A percentile compares a stretch with the other conserved stretches of the same genome.
Evolutionary conservation across 2,888 invertebrate genomes (phyloP).

Genomic region (Eremobia ochroleuca): DNA sequence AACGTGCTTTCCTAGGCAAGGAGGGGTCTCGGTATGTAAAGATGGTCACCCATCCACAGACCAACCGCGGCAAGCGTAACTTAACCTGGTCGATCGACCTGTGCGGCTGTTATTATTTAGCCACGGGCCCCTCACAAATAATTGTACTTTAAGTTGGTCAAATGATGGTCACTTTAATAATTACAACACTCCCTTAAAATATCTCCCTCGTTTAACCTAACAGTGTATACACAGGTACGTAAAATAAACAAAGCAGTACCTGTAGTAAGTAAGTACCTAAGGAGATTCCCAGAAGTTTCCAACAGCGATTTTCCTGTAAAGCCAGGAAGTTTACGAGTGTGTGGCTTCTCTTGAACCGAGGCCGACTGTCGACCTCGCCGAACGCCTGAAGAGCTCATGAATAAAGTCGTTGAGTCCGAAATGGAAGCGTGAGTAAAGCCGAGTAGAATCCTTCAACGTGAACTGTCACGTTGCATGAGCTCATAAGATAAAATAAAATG

Average conservation of each 20-base stretch:
- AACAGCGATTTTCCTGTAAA: slow-evolving; percentile 42
- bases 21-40: too few species aligned
- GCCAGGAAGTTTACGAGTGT: slow-evolving; percentile 43
- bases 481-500: neutral
- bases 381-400: slow-evolving; percentile 41
- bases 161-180: neutral
- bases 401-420: slow-evolving; percentile 39
- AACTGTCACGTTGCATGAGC: slow-evolving; percentile 14
- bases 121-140: too few species aligned
- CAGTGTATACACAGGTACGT: neutral
- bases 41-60: too few species aligned
- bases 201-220: neutral
- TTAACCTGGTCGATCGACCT: too few species aligned
- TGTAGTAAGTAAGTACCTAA: neutral
- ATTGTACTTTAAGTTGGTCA: too few species aligned
- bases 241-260: neutral
- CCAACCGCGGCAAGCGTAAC: too few species aligned
- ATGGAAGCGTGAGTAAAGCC: slow-evolving; percentile 29
- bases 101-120: too few species aligned
- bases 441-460: slow-evolving; percentile 14
- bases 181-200: neutral
- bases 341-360: slow-evolving; percentile 26
- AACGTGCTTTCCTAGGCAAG: too few species aligned
- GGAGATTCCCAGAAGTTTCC: slow-evolving; percentile 19
- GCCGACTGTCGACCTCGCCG: slow-evolving; percentile 32